Conservation (phyloP, 2,113 vertebrate species). For the Mastomys natalensis region DNA sequence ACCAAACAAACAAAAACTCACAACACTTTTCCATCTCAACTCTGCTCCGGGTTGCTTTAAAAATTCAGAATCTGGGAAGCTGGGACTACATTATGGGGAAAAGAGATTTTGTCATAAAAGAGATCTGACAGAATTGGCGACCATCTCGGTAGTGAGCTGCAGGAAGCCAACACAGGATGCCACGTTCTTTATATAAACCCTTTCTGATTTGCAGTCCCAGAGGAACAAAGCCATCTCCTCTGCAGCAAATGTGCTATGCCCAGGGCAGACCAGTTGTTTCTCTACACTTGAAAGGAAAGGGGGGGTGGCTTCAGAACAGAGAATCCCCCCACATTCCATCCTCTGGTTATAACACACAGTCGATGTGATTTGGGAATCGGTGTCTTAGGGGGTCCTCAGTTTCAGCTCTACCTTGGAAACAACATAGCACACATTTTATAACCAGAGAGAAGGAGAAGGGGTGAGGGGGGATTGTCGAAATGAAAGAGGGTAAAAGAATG, state of each 20-base stretch:
- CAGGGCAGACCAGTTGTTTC: constrained; percentile 64
- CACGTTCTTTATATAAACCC: constrained; percentile 57
- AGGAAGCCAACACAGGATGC: constrained; percentile 9
- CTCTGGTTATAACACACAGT: constrained; percentile 66
- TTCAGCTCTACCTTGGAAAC: not conserved
- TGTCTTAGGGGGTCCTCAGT: not conserved
- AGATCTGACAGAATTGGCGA: not conserved
- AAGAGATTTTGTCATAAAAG: constrained; percentile 32
- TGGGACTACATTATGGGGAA: not conserved
- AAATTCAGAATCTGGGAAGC: not conserved
- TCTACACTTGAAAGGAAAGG: constrained; percentile 63
- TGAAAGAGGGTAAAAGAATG: not conserved
- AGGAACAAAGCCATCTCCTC: constrained; percentile 74
- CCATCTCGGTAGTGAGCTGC: not conserved
- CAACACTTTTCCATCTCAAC: not conserved
- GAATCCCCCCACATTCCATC: constrained; percentile 45
- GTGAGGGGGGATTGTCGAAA: not conserved
- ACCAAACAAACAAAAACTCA: not conserved
- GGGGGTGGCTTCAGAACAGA: constrained; percentile 61
- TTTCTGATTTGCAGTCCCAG: constrained; percentile 65
- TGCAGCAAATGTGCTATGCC: constrained; percentile 59
- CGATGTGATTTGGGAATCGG: constrained; percentile 35
- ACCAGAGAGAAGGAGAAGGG: constrained; percentile 28
- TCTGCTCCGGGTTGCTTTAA: constrained; percentile 53
- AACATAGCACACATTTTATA: not conserved